A percentile compares a stretch with the other conserved stretches of the same genome.
Conservation (phyloP, 2,113 vertebrate species). For the Silurus meridionalis region DNA sequence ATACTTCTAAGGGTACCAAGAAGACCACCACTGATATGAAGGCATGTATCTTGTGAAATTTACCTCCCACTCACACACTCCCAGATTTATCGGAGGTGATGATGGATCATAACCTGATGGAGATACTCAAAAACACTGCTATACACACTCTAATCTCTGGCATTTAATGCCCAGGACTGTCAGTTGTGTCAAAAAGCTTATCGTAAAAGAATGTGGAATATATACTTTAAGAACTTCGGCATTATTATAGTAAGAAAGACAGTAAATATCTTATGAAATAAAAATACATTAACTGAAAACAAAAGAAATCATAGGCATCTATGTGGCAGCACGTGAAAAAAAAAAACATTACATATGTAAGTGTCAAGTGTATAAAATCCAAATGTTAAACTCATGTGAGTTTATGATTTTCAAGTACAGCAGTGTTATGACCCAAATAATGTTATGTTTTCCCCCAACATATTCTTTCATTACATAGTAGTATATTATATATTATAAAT, state of each 20-base stretch:
- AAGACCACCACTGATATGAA: conserved; percentile 19
- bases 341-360: not conserved
- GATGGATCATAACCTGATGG: conserved; percentile 22
- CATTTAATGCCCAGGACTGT: conserved; percentile 53
- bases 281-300: too few species aligned
- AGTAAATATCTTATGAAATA: too few species aligned
- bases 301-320: not conserved
- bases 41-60: conserved; percentile 14
- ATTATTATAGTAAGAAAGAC: not conserved
- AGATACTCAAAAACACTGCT: conserved; percentile 2
- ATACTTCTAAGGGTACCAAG: not conserved
- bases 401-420: not conserved
- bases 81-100: conserved; percentile 23
- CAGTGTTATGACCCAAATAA: not conserved
- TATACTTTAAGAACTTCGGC: conserved; percentile 34
- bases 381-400: not conserved
- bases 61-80: conserved; percentile 5
- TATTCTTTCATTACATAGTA: not conserved
- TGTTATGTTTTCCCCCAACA: not conserved
- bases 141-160: conserved; percentile 15
- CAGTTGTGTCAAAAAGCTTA: conserved; percentile 54
- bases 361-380: not conserved
- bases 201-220: conserved; percentile 51
- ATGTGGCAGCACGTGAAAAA: too few species aligned
- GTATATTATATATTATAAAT: not conserved